Percentiles rank a stretch among this genome's conserved stretches.
Evolutionary conservation across 2,113 vertebrate genomes (phyloP).

Genomic region (Oreochromis niloticus): DNA sequence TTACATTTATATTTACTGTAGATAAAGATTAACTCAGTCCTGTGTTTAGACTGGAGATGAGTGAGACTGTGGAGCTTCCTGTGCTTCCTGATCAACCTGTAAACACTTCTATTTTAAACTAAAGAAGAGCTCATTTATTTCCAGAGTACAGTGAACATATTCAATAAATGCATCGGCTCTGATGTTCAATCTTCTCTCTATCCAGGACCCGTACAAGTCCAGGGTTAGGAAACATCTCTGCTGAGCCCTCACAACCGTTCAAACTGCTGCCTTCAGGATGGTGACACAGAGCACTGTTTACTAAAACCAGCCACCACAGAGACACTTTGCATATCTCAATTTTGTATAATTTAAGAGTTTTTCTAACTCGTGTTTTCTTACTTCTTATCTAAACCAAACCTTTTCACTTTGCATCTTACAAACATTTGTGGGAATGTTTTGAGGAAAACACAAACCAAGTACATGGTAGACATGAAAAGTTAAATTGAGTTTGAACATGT

Average conservation of each 20-base stretch:
- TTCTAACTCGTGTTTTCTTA: neutral
- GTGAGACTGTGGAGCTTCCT: rapidly evolving
- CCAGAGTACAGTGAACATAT: neutral
- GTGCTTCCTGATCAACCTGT: neutral
- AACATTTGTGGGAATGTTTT: neutral
- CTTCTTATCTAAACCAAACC: neutral
- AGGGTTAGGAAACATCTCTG: neutral
- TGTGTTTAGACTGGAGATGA: neutral
- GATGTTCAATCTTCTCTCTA: neutral
- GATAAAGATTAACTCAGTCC: neutral
- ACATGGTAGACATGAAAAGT: neutral
- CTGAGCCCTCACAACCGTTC: neutral
- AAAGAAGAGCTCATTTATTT: neutral
- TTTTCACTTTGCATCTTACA: neutral
- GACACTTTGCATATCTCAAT: neutral
- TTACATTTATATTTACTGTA: neutral
- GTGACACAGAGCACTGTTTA: rapidly evolving
- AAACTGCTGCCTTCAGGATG: neutral
- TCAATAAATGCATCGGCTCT: rapidly evolving
- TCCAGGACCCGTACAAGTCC: neutral
- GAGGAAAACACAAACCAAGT: neutral
- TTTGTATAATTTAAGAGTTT: neutral
- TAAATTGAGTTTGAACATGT: neutral
- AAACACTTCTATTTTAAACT: neutral
- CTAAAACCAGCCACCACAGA: rapidly evolving